phyloP scores from a whole-genome alignment of 2,113 vertebrate genomes.

The Bucco capensis region DNA sequence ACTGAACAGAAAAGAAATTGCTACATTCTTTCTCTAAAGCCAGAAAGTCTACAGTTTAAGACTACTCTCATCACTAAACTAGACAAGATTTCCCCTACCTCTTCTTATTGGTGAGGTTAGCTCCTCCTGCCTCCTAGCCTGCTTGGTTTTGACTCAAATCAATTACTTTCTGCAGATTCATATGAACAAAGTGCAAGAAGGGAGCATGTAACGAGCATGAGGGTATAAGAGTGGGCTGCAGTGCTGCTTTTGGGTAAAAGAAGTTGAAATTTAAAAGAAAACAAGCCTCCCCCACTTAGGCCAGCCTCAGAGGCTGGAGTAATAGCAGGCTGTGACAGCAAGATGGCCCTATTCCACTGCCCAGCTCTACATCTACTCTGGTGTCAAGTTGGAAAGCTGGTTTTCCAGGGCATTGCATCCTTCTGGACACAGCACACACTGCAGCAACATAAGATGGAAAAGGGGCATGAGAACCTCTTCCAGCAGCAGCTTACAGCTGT shows the following conservation, averaged over 20 bases:
- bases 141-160: background rate
- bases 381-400: background rate
- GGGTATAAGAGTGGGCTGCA: background rate
- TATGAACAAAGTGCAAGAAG: background rate
- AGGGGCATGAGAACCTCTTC: background rate
- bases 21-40: background rate
- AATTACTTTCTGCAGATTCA: background rate
- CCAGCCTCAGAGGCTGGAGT: background rate
- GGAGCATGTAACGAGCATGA: background rate
- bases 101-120: background rate
- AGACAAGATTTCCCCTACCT: background rate
- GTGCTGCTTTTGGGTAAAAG: background rate
- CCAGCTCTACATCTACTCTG: background rate
- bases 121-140: background rate
- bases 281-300: background rate
- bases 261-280: background rate
- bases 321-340: background rate
- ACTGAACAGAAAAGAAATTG: background rate
- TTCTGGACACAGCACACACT: background rate
- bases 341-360: slow-evolving; percentile 7
- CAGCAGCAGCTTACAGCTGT: background rate
- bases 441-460: background rate
- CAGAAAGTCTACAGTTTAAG: background rate
- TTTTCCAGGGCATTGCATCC: background rate
- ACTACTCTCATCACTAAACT: background rate